Evolutionary conservation across 1,140 invertebrate genomes (phyloP), one percentile per base, ranked within the genome.

Genomic region (Araneus ventricosus): DNA sequence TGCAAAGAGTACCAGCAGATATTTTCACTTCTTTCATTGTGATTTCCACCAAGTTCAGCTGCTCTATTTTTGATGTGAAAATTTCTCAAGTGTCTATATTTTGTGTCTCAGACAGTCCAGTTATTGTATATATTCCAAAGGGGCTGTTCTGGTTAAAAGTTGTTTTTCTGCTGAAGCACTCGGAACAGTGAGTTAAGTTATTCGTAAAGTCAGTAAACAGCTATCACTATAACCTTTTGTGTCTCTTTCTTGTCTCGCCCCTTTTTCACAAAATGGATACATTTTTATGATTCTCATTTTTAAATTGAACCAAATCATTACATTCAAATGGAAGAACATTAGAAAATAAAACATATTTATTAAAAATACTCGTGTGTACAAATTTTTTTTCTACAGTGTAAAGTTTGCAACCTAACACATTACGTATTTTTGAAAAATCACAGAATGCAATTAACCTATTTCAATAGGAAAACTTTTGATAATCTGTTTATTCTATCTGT

Each of bases 61-160:
- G 84, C 92, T 94, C 94, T 95, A 95, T 95, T 95, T 95, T 95
- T 95, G 94, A 95, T 95, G 95, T 95, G 94, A 94, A 93, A 94
- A 94, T 94, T 94, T 90, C 87, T 93, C 94, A 94, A 93, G 92
- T 94, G 92, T 94, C 92, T 94, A 92, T 94, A 80, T 94, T 94
- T 94, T 94, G 94, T 94, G 94, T 94, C 93, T 94, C 94, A 88
- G 90, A 86, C 94, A 93, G 94, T 87, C 94, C 93, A 94, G 93
- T 94, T 75, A 94, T 95, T 94, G 94, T 94, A 93, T 82, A 94
- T 94, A 94, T 94, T 94, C 86, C 70, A 92, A 67, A 90, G 89
- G 85, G 94, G 80, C 88, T 86, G 93, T 88, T 84, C 59, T 88
- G 89, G 89, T 90, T 90, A 89, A 93, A 87, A 85, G 67, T 90